These are phyloP conservation scores for Oostethus manadensis DNA, from an alignment of 2,113 vertebrate species.

Conservation along the genomic window DNA sequence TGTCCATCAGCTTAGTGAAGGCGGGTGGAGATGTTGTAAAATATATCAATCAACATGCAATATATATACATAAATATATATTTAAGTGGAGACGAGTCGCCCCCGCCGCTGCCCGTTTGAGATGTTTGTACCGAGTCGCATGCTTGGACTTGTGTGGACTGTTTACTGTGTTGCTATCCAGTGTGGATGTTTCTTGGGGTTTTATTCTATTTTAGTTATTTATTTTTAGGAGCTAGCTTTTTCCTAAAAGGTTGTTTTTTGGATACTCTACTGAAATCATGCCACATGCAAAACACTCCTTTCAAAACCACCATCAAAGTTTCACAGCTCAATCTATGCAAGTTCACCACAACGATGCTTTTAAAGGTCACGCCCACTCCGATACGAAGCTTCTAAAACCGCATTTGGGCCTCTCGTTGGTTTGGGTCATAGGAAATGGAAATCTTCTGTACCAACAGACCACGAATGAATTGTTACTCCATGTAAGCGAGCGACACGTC, in stretches of 20 bases:
- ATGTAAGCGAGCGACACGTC: too few species aligned
- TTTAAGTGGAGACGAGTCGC: conserved; percentile 31
- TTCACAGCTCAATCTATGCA: conserved; percentile 1
- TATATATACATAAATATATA: conserved; percentile 42
- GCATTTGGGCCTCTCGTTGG: too few species aligned
- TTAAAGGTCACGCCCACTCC: too few species aligned
- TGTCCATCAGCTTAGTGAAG: conserved; percentile 50
- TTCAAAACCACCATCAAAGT: neutral
- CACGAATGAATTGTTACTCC: too few species aligned
- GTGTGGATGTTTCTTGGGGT: conserved; percentile 31
- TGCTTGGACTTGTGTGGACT: conserved; percentile 64
- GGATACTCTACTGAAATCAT: conserved; percentile 20
- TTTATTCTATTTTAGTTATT: too few species aligned
- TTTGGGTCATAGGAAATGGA: too few species aligned
- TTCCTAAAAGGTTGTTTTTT: conserved; percentile 19
- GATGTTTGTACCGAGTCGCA: conserved; percentile 65
- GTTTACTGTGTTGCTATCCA: conserved; percentile 55
- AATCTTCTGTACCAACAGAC: too few species aligned
- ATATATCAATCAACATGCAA: conserved; percentile 59
- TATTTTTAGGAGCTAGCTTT: conserved; percentile 20
- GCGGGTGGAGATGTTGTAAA: conserved; percentile 54
- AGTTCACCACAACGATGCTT: neutral
- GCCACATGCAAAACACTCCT: neutral
- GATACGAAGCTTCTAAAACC: too few species aligned
- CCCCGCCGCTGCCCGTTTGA: conserved; percentile 27